phyloP scores from a whole-genome alignment of 1,140 invertebrate species.

The Rhopalosiphum maidis region DNA sequence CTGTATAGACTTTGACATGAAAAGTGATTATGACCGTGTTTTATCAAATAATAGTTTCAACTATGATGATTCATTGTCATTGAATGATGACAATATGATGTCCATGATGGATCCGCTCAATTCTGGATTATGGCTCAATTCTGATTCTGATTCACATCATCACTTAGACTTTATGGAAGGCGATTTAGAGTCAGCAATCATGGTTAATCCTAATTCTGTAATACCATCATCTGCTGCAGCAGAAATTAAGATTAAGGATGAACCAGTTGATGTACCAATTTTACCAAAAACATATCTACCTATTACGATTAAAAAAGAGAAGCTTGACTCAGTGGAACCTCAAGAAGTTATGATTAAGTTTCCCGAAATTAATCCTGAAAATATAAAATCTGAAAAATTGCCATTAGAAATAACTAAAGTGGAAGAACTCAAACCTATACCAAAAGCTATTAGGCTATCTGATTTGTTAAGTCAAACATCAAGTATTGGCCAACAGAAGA shows the following conservation, averaged over 20 bases:
- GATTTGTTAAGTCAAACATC: constrained; percentile 60
- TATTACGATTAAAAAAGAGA: background rate
- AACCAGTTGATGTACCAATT: constrained; percentile 48
- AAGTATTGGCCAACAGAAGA: constrained; percentile 62
- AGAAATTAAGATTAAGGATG: constrained; percentile 61
- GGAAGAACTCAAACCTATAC: constrained; percentile 65
- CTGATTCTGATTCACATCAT: constrained; percentile 65
- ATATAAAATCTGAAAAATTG: constrained; percentile 42
- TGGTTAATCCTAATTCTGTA: constrained; percentile 81
- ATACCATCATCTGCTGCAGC: constrained; percentile 66
- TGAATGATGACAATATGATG: constrained; percentile 53
- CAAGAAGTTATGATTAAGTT: background rate
- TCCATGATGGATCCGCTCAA: constrained; percentile 53
- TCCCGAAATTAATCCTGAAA: constrained; percentile 60
- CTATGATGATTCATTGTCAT: constrained; percentile 48
- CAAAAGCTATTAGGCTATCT: constrained; percentile 63
- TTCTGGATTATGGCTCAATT: constrained; percentile 54
- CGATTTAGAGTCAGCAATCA: constrained; percentile 72
- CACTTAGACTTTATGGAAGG: constrained; percentile 76
- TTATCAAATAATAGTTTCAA: constrained; percentile 44
- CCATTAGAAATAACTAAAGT: constrained; percentile 60
- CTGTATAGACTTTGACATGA: constrained; percentile 55
- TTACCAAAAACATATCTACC: background rate
- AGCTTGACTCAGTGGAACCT: background rate
- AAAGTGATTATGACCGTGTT: constrained; percentile 51